These are phyloP conservation scores for Caenorhabditis becei DNA, from an alignment of 2,888 invertebrate species.

Conservation along the genomic window DNA sequence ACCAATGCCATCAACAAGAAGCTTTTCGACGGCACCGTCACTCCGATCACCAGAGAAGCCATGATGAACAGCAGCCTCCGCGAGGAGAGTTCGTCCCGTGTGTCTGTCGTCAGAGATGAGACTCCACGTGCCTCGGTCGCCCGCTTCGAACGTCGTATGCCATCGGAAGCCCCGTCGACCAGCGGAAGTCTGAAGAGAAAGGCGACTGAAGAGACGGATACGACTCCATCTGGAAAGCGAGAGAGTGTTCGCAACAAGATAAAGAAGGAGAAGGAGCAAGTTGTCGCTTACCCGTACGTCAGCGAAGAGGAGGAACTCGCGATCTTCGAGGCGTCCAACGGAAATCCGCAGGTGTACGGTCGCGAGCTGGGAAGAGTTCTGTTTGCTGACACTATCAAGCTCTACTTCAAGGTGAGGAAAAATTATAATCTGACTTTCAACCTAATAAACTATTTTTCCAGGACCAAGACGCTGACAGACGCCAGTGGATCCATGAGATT, in stretches of 20 bases:
- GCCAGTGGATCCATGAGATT: conserved; percentile 72
- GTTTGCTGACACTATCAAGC: conserved; percentile 66
- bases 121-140: conserved; percentile 21
- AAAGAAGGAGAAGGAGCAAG: conserved; percentile 53
- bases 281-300: conserved; percentile 66
- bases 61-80: conserved; percentile 5
- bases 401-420: conserved; percentile 67
- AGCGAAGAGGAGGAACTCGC: conserved; percentile 67
- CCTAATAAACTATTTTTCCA: conserved; percentile 27
- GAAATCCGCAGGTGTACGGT: conserved; percentile 69
- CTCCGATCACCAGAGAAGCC: conserved; percentile 46
- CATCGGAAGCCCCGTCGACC: conserved; percentile 27
- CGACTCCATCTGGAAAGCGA: conserved; percentile 38
- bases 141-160: conserved; percentile 38
- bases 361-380: conserved; percentile 61
- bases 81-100: background rate
- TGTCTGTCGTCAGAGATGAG: background rate
- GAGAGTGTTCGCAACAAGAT: conserved; percentile 55
- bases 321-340: conserved; percentile 54
- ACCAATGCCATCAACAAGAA: conserved; percentile 72
- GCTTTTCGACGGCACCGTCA: conserved; percentile 51
- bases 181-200: conserved; percentile 42
- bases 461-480: conserved; percentile 71
- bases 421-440: background rate
- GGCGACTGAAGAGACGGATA: conserved; percentile 27